Evolutionary conservation across 2,797 vertebrate species (phyloP).

Genomic region (Ambastaia sidthimunki): DNA sequence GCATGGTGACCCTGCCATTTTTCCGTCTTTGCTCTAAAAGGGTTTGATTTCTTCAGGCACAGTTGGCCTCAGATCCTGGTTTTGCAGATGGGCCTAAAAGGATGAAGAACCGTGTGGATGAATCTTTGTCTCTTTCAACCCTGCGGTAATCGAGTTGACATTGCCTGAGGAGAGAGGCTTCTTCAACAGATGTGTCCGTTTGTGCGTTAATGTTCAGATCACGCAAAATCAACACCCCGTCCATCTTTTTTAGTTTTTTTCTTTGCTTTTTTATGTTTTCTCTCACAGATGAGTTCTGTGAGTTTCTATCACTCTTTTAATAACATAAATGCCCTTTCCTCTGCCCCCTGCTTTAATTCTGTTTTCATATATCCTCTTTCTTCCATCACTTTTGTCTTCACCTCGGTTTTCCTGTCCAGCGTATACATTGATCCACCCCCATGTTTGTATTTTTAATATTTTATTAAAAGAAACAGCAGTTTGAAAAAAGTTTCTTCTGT

Average conservation of each 20-base stretch:
- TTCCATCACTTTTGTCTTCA: conserved; percentile 29
- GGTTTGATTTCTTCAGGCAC: conserved; percentile 76
- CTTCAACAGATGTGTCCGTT: conserved; percentile 75
- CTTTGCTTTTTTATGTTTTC: conserved; percentile 23
- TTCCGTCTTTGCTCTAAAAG: conserved; percentile 74
- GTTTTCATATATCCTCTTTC: conserved; percentile 25
- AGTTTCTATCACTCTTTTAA: conserved; percentile 44
- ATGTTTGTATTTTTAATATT: conserved; percentile 18
- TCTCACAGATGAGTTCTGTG: conserved; percentile 38
- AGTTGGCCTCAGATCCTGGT: conserved; percentile 67
- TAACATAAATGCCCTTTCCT: conserved; percentile 45
- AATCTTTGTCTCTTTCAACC: conserved; percentile 77
- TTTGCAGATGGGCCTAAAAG: conserved; percentile 76
- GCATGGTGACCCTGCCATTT: conserved; percentile 60
- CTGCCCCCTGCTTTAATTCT: conserved; percentile 43
- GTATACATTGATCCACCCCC: conserved; percentile 1
- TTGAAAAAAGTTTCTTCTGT: not conserved
- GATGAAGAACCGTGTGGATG: conserved; percentile 80
- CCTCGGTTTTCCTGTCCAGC: conserved; percentile 13
- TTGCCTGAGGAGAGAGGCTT: conserved; percentile 74
- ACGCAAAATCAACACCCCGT: conserved; percentile 61
- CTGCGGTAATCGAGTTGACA: conserved; percentile 81
- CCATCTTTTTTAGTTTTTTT: conserved; percentile 29
- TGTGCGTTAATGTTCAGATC: conserved; percentile 71
- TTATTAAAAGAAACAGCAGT: conserved; percentile 1